phyloP scores from a whole-genome alignment of 2,113 vertebrate species.

The Archocentrus centrarchus region DNA sequence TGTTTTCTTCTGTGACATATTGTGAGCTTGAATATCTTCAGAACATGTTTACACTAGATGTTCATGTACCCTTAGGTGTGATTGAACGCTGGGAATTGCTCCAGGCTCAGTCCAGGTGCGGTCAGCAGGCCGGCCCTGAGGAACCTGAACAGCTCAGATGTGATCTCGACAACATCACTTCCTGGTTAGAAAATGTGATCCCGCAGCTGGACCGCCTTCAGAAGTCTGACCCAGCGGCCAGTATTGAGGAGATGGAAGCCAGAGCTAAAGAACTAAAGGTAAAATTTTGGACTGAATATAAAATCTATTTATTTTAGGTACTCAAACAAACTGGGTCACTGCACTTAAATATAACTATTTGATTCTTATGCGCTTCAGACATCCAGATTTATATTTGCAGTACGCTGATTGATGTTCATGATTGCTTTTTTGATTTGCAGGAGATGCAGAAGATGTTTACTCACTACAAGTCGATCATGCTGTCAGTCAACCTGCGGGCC shows the following conservation, averaged over 20 bases:
- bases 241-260: slow-evolving; percentile 78
- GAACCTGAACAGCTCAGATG: slow-evolving; percentile 79
- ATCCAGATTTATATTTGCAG: background rate
- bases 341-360: background rate
- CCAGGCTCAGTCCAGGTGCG: slow-evolving; percentile 84
- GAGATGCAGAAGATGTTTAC: slow-evolving; percentile 86
- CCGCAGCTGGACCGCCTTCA: slow-evolving; percentile 82
- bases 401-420: background rate
- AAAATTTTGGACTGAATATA: background rate
- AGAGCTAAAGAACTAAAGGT: slow-evolving; percentile 87
- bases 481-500: slow-evolving; percentile 82
- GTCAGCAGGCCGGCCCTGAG: slow-evolving; percentile 71
- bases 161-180: slow-evolving; percentile 81
- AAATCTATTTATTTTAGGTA: background rate
- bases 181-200: slow-evolving; percentile 85
- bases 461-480: slow-evolving; percentile 85
- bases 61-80: slow-evolving; percentile 78
- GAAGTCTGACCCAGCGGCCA: slow-evolving; percentile 64
- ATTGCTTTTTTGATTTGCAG: slow-evolving; percentile 63
- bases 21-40: background rate
- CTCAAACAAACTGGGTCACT: too few species aligned
- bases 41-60: slow-evolving; percentile 1
- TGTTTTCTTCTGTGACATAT: background rate
- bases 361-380: background rate
- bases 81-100: slow-evolving; percentile 92